These are phyloP conservation scores for Phenacoccus solenopsis DNA, from an alignment of 1,140 invertebrate species.

Conservation along the genomic window DNA sequence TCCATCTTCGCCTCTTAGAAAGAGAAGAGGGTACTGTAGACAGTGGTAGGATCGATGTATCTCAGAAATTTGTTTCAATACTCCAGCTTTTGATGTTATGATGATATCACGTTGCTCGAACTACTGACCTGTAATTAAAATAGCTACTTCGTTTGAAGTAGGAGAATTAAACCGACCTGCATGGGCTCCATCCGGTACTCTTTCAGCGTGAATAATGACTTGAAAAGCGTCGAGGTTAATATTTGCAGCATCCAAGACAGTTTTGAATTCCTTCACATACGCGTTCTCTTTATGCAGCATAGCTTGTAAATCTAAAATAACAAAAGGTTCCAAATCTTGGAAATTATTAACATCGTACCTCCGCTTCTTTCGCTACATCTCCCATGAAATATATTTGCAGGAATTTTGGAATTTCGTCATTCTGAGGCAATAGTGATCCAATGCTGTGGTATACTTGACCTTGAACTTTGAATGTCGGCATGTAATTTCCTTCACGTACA, in stretches of 20 bases:
- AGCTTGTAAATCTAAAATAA: too few relatives aligned
- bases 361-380: too few relatives aligned
- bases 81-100: conserved; percentile 34
- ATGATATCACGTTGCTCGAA: conserved; percentile 28
- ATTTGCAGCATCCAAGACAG: too few relatives aligned
- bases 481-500: too few relatives aligned
- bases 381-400: not conserved
- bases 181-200: too few relatives aligned
- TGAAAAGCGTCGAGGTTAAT: too few relatives aligned
- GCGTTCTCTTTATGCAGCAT: conserved; percentile 27
- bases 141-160: conserved; percentile 27
- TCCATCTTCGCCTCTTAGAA: too few relatives aligned
- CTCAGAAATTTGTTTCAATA: conserved; percentile 37
- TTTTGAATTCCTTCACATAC: conserved; percentile 28
- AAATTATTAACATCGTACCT: not conserved
- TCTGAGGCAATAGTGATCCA: not conserved
- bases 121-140: conserved; percentile 28
- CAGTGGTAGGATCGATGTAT: conserved; percentile 37
- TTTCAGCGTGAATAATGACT: too few relatives aligned
- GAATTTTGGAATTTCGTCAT: not conserved
- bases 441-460: too few relatives aligned
- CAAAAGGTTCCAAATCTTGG: not conserved
- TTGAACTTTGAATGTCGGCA: too few relatives aligned
- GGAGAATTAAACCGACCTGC: conserved; percentile 28
- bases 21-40: conserved; percentile 19